Evolutionary conservation across 2,797 vertebrate species (phyloP).

Genomic region (Intellagama lesueurii): DNA sequence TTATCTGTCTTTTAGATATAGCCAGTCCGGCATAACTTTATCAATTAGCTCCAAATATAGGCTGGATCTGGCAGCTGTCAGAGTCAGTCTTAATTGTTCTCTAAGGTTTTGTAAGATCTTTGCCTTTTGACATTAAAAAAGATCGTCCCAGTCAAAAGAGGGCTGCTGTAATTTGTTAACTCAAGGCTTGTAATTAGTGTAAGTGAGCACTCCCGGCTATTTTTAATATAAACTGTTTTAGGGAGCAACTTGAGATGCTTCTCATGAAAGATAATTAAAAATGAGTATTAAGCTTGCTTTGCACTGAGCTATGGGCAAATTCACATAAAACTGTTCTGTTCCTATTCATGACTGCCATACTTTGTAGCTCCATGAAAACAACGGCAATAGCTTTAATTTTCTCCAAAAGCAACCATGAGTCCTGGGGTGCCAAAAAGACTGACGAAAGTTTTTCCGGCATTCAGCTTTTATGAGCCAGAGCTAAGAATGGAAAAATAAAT

Average conservation of each 20-base stretch:
- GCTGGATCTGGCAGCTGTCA: constrained; percentile 20
- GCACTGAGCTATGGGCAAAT: neutral
- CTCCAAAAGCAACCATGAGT: neutral
- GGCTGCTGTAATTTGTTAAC: constrained; percentile 42
- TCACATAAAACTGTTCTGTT: constrained; percentile 14
- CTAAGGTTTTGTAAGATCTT: constrained; percentile 32
- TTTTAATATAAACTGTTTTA: constrained; percentile 40
- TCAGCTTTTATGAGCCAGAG: neutral
- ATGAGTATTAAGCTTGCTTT: neutral
- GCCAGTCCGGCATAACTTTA: constrained; percentile 3
- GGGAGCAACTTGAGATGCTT: constrained; percentile 22
- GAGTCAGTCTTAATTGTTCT: constrained; percentile 43
- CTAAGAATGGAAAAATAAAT: neutral
- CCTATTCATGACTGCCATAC: neutral
- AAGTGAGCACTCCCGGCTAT: constrained; percentile 32
- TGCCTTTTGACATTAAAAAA: constrained; percentile 39
- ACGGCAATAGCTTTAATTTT: neutral
- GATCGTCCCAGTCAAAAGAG: constrained; percentile 27
- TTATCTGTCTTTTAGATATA: constrained; percentile 10
- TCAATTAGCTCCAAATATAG: constrained; percentile 42
- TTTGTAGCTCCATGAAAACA: constrained; percentile 17
- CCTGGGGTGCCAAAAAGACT: neutral
- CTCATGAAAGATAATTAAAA: constrained; percentile 49
- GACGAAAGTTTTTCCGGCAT: neutral
- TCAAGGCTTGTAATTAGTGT: constrained; percentile 41